Base-by-base conservation (phyloP, 2,888 invertebrate species). In the Cabera pusaria region DNA sequence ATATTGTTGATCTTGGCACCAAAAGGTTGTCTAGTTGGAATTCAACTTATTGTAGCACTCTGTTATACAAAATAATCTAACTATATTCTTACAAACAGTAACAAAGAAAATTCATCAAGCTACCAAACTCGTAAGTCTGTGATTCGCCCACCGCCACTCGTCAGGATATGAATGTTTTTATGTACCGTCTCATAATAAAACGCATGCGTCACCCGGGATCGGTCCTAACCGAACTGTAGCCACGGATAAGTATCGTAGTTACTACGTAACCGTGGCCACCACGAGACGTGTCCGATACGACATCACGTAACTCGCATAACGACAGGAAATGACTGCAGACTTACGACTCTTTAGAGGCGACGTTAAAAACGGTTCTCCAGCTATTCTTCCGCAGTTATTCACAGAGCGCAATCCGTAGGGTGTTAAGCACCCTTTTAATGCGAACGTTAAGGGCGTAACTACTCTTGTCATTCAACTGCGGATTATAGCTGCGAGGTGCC, bases 321-420 rank as follows among this genome's bases (percentile, higher is more conserved):
- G 58, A 63, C 59, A 48, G 60, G 61, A 74, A 77, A 77, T 70
- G 75, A 72, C 74, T 76, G 52, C 52, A 56, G 59, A 69, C 76
- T 76, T 74, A 79, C 76, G 77, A 76, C 65, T 72, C 69, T 73
- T 74, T 76, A 71, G 71, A 73, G 63, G 41, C 59, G 47, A 59
- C 68, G 70, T 70, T 74, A 73, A 75, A 74, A 73, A 71, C 67
- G 64, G 64, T 57, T 61, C 71, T 64, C 60, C 53, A 71, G 72
- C 78, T 70, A 79, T 75, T 72, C 72, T 76, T 72, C 67, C 43
- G 65, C 72, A 70, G 77, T 79, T 78, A 79, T 77, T 78, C 73
- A 77, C 75, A 71, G 69, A 51, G 52, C 59, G 51, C 72, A 74
- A 73, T 74, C 72, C 72, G 68, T 55, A 59, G 69, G 62, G 72